A percentile compares a stretch with the other conserved stretches of the same genome.
Conservation (phyloP, 1,140 invertebrate species). For the Magallana angulata region DNA sequence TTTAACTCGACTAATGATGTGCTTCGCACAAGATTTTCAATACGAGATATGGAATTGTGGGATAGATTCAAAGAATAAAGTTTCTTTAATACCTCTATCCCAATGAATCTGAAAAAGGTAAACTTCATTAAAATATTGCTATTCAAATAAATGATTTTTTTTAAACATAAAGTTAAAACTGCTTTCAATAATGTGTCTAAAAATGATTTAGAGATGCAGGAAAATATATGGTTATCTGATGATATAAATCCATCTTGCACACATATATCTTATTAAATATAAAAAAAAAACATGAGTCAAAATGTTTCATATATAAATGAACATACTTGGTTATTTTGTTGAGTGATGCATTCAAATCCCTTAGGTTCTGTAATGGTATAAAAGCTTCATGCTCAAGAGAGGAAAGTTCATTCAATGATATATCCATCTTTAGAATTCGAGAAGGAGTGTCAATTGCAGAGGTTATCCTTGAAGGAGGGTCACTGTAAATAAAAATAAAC, state of each 20-base stretch:
- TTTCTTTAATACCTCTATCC: slow-evolving; percentile 71
- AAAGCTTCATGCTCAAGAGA: slow-evolving; percentile 69
- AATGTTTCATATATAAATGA: background rate
- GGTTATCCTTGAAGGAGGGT: slow-evolving; percentile 58
- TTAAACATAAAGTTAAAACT: too few relatives aligned
- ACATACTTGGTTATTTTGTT: slow-evolving; percentile 75
- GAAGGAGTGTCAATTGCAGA: slow-evolving; percentile 70
- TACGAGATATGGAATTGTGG: slow-evolving; percentile 70
- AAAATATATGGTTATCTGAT: too few relatives aligned
- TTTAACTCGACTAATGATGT: slow-evolving; percentile 69
- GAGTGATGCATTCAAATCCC: slow-evolving; percentile 74
- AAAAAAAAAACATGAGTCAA: too few relatives aligned
- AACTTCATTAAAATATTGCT: too few relatives aligned
- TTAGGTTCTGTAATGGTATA: slow-evolving; percentile 68
- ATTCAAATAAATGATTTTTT: too few relatives aligned
- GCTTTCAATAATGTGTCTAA: too few relatives aligned
- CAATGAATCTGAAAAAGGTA: slow-evolving; percentile 66
- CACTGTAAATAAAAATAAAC: slow-evolving; percentile 45
- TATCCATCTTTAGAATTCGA: slow-evolving; percentile 70
- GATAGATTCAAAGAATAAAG: slow-evolving; percentile 73
- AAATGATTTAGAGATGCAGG: too few relatives aligned
- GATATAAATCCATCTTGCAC: too few relatives aligned
- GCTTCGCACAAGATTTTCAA: slow-evolving; percentile 65
- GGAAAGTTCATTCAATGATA: slow-evolving; percentile 76
- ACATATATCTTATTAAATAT: too few relatives aligned